Base-by-base conservation (phyloP, 1,140 invertebrate species). In the Pseudoatta argentina region DNA sequence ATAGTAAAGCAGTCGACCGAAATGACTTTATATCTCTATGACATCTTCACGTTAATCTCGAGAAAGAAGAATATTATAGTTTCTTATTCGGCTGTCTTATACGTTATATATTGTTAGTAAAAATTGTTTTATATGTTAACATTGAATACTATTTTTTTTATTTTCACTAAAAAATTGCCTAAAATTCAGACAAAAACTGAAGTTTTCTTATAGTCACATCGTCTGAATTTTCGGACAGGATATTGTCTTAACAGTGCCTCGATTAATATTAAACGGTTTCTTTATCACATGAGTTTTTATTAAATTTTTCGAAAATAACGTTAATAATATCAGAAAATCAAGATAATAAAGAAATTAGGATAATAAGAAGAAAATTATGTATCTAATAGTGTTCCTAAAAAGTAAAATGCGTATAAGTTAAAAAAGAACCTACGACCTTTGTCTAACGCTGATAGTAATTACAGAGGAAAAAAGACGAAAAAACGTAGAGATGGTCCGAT, bases 1-100 rank as follows among this genome's bases (percentile, higher is more conserved):
- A 66, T 86, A 81, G 88, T 82, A 67, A 67, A 67, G 64, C 89
- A 85, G n/a, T 90, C 66, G 89, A 91, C 44, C 83, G 87, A 86
- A 67, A 88, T 88, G 79, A 73, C 77, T 71, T 86, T 71, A 71
- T 87, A 87, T 85, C 78, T 85, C 77, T 24, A 61, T 51, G 61
- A 71, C 77, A 48, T 90, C 66, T 86, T 24, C 24, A 30, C 57
- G 27, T 88, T 88, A 88, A 90, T 91, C 85, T 86, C 53, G 53
- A 44, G 51, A 51, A 24, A 57, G 27, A 30, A 86, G 57, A 73
- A 61, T 73, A 81, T 27, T 48, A 44, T 39, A 69, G 14, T 16
- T 51, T 12, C 7, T 8, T 78, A 30, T 51, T 61, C 39, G 4
- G 6, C 12, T 69, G 27, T 64, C 12, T 5, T 27, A 5, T 39